Percentiles rank a stretch among this genome's conserved stretches.
phyloP scores from a whole-genome alignment of 2,113 vertebrate species.

The Gnathonemus longibarbis region DNA sequence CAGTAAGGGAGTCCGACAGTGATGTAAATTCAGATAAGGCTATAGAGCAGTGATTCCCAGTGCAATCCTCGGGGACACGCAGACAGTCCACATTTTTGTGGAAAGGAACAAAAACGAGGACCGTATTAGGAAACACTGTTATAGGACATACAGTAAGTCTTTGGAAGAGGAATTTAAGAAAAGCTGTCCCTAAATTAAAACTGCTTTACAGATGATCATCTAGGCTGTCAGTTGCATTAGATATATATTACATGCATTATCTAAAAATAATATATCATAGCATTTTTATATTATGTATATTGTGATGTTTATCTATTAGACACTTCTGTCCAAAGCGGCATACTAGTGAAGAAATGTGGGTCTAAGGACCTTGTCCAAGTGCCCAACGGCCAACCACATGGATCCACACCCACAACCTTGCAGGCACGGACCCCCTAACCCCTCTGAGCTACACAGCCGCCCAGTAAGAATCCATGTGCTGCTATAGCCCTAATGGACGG shows the following conservation, averaged over 20 bases:
- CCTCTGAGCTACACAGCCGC: background rate
- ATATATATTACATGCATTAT: background rate
- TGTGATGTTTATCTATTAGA: background rate
- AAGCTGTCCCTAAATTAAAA: background rate
- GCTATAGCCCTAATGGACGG: background rate
- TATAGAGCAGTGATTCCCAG: background rate
- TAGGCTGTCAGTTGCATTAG: background rate
- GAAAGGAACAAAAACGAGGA: background rate
- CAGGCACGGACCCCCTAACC: background rate
- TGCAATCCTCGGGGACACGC: background rate
- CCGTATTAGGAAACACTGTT: background rate
- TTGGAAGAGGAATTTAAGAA: background rate
- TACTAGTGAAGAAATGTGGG: background rate
- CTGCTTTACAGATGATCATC: background rate
- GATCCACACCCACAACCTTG: background rate
- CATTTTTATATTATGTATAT: background rate
- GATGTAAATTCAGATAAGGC: background rate
- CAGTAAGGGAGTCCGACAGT: background rate
- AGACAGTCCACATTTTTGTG: background rate
- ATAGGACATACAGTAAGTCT: background rate
- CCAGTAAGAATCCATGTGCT: background rate
- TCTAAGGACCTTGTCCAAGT: background rate
- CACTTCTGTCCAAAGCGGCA: background rate
- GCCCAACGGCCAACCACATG: background rate
- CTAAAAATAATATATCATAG: background rate